A percentile compares a stretch with the other conserved stretches of the same genome.
Evolutionary conservation across 2,797 vertebrate genomes (phyloP).

Genomic region (Botia kubotai): DNA sequence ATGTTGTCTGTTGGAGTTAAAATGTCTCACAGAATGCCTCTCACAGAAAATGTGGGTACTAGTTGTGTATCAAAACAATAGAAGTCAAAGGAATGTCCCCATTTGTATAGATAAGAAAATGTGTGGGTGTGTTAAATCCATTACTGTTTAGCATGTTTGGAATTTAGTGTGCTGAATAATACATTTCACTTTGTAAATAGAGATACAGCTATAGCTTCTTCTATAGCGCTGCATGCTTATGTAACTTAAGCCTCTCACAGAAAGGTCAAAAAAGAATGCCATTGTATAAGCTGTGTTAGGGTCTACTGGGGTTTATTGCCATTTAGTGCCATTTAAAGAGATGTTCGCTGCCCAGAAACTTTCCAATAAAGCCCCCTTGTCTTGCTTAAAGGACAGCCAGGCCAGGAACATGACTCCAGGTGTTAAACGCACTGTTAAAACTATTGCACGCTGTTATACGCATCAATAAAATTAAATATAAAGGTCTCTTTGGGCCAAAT

Average conservation of each 20-base stretch:
- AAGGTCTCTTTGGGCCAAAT: constrained; percentile 66
- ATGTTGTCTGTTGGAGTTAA: too few relatives aligned
- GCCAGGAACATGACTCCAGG: constrained; percentile 47
- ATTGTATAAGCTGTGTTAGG: constrained; percentile 48
- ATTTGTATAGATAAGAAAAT: background rate
- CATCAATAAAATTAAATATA: constrained; percentile 70
- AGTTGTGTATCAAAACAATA: too few relatives aligned
- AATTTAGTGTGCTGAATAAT: constrained; percentile 55
- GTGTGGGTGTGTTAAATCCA: background rate
- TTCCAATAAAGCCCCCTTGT: constrained; percentile 42
- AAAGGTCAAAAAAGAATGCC: constrained; percentile 12
- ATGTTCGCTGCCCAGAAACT: constrained; percentile 46
- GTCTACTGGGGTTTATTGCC: constrained; percentile 52
- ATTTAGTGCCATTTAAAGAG: constrained; percentile 55
- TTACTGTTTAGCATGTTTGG: constrained; percentile 2
- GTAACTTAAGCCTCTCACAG: constrained; percentile 28
- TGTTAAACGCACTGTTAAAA: constrained; percentile 62
- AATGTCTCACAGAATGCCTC: too few relatives aligned
- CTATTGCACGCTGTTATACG: constrained; percentile 57
- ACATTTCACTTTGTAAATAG: constrained; percentile 37
- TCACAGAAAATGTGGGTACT: too few relatives aligned
- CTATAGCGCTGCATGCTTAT: constrained; percentile 45
- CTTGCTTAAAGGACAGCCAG: constrained; percentile 35
- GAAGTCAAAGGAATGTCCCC: too few relatives aligned
- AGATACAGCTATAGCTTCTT: constrained; percentile 45